These are phyloP conservation scores for Perognathus longimembris DNA, from an alignment of 2,113 vertebrate species.

Conservation along the genomic window DNA sequence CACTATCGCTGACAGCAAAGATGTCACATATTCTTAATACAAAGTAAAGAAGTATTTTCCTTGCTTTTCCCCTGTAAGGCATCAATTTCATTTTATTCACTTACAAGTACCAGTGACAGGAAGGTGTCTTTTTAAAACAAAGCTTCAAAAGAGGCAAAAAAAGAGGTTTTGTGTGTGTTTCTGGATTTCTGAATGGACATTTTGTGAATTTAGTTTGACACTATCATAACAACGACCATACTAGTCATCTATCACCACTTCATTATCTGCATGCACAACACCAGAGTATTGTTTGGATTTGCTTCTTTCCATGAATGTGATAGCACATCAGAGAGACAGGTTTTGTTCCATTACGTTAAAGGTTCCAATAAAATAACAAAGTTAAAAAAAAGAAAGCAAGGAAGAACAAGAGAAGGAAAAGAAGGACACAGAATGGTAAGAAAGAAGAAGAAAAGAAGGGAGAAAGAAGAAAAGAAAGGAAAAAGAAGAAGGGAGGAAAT, in stretches of 20 bases:
- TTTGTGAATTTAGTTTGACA: constrained; percentile 70
- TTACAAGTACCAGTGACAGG: constrained; percentile 86
- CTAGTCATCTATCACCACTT: constrained; percentile 62
- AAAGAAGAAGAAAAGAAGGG: neutral
- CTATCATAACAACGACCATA: constrained; percentile 64
- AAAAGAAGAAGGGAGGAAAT: neutral
- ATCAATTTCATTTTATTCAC: constrained; percentile 86
- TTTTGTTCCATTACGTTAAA: constrained; percentile 25
- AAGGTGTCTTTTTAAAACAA: constrained; percentile 86
- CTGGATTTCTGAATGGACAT: constrained; percentile 78
- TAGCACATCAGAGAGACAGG: constrained; percentile 9
- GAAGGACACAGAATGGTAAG: neutral
- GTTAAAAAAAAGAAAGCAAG: neutral
- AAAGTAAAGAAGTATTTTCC: constrained; percentile 86
- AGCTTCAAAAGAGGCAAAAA: constrained; percentile 68
- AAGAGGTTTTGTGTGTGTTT: constrained; percentile 74
- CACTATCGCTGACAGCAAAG: constrained; percentile 84
- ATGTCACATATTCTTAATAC: constrained; percentile 86
- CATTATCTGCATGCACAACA: constrained; percentile 42
- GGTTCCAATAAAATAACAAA: neutral
- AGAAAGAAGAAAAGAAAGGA: neutral
- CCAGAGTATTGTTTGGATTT: constrained; percentile 24
- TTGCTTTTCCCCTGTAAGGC: constrained; percentile 81
- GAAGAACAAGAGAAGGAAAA: neutral
- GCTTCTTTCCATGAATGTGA: constrained; percentile 3